These are phyloP conservation scores for Heptranchias perlo DNA, from an alignment of 2,113 vertebrate genomes.

Conservation along the genomic window DNA sequence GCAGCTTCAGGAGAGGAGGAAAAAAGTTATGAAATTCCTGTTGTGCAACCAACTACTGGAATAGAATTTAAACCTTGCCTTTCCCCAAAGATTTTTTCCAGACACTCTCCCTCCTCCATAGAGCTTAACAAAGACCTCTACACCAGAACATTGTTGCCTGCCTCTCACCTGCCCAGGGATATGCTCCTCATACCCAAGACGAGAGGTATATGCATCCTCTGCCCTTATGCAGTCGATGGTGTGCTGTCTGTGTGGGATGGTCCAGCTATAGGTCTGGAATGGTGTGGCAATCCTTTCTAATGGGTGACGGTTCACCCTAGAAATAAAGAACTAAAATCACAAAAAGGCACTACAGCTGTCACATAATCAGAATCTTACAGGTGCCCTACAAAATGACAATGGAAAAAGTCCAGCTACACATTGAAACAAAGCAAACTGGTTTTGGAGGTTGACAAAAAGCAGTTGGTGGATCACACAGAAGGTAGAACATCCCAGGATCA, in stretches of 20 bases:
- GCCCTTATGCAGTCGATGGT: conserved; percentile 47
- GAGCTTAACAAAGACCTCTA: not conserved
- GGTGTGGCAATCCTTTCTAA: conserved; percentile 56
- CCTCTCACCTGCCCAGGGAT: conserved; percentile 53
- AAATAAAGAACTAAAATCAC: not conserved
- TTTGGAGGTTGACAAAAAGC: not conserved
- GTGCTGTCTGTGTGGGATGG: conserved; percentile 54
- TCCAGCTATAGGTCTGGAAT: conserved; percentile 60
- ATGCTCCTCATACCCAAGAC: conserved; percentile 58
- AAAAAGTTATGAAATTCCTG: not conserved
- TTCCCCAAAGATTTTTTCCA: not conserved
- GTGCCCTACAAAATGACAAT: not conserved
- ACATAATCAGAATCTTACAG: not conserved
- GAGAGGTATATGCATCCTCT: conserved; percentile 54
- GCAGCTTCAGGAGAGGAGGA: not conserved
- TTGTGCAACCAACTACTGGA: not conserved
- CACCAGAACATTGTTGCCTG: not conserved
- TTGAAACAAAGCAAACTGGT: not conserved
- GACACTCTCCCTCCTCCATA: not conserved
- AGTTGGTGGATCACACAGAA: not conserved
- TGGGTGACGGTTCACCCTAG: conserved; percentile 48
- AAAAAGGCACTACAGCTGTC: not conserved
- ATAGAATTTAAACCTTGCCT: not conserved
- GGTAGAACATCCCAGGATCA: not conserved
- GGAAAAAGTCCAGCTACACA: too few species aligned